Conservation (phyloP, 2,113 vertebrate species). For the Erinaceus europaeus region DNA sequence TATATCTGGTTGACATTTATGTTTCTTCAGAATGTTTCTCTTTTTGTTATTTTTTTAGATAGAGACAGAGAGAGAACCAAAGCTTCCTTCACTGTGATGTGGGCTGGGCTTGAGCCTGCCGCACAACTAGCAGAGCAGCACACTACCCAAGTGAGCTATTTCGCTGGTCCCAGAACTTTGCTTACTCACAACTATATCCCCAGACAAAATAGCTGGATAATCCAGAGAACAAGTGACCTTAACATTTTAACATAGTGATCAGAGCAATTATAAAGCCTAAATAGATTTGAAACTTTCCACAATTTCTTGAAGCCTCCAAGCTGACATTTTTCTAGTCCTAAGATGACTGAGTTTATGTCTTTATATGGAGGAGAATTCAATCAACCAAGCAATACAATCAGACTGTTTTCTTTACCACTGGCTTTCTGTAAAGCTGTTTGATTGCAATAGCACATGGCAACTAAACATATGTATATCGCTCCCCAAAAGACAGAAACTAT, state of each 20-base stretch:
- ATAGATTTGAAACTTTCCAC: conserved; percentile 6
- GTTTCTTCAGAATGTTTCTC: neutral
- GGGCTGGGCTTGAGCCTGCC: too few species aligned
- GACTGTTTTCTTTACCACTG: conserved; percentile 46
- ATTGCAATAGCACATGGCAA: conserved; percentile 23
- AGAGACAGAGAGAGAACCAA: too few species aligned
- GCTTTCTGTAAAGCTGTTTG: conserved; percentile 28
- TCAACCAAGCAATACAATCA: conserved; percentile 52
- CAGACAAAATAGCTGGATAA: conserved; percentile 7
- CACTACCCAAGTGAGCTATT: too few species aligned
- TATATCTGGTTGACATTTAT: neutral
- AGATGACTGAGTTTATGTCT: conserved; percentile 14
- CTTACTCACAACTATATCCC: neutral
- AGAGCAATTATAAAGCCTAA: neutral
- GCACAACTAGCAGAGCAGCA: too few species aligned
- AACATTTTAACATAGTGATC: neutral
- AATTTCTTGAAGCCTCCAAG: neutral
- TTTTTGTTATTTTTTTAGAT: too few species aligned
- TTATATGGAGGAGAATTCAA: conserved; percentile 10
- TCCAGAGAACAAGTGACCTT: neutral
- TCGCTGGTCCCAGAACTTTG: too few species aligned
- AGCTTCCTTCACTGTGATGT: too few species aligned
- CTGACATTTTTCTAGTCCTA: conserved; percentile 32
- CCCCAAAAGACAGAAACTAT: neutral
- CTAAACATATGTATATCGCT: neutral